These are phyloP conservation scores for Eulemur rubriventer DNA, from an alignment of 2,797 vertebrate genomes.

Conservation along the genomic window DNA sequence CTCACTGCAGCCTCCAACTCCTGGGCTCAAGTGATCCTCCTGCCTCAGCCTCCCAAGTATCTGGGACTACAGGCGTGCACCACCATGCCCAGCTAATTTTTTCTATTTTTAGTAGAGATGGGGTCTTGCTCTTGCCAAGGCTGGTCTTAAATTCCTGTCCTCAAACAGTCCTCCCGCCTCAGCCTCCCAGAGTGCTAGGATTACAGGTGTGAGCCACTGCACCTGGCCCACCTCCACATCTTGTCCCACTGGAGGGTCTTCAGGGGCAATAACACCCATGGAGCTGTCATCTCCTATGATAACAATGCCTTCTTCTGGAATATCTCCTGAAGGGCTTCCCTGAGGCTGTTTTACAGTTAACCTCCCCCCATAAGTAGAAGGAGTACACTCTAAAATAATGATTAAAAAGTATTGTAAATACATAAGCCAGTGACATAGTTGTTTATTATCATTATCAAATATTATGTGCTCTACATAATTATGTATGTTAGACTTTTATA, in stretches of 20 bases:
- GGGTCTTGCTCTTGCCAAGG: neutral
- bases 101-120: neutral
- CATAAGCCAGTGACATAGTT: neutral
- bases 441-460: neutral
- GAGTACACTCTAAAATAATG: neutral
- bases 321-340: neutral
- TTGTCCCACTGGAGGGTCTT: neutral
- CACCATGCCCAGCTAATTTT: neutral
- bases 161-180: neutral
- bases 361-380: neutral
- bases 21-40: neutral
- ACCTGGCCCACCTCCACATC: neutral
- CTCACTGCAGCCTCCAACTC: neutral
- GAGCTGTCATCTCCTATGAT: neutral
- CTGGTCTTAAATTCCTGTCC: neutral
- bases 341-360: neutral
- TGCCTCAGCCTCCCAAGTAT: neutral
- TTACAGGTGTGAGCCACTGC: neutral
- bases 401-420: neutral
- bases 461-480: neutral
- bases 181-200: neutral
- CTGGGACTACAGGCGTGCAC: neutral
- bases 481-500: neutral
- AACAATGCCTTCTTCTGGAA: neutral
- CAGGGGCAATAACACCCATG: neutral